Conservation (phyloP, 2,888 invertebrate genomes). For the Metopia argyrocephala region DNA sequence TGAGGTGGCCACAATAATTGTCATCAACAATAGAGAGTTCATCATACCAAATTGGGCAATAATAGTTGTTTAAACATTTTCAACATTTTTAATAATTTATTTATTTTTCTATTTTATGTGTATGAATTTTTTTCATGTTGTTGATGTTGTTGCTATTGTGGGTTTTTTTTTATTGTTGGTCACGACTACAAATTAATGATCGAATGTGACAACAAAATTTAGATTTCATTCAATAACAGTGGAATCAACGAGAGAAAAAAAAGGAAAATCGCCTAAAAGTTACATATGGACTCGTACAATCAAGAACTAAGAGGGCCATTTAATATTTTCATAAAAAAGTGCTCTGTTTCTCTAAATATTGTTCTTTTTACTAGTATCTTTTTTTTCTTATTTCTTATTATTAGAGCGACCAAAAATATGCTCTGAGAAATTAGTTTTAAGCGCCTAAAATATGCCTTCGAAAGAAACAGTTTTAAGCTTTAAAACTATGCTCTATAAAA, state of each 20-base stretch:
- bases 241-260: not conserved
- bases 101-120: not conserved
- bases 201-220: constrained; percentile 76
- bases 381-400: no score
- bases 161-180: constrained; percentile 30
- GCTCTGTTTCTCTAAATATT: no score
- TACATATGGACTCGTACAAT: no score
- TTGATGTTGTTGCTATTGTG: not conserved
- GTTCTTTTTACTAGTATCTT: no score
- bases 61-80: constrained; percentile 22
- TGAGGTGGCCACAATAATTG: constrained; percentile 55
- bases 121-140: not conserved
- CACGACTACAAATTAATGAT: constrained; percentile 73
- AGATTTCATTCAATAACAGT: constrained; percentile 73
- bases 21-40: constrained; percentile 56
- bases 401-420: no score
- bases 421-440: no score
- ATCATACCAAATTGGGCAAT: constrained; percentile 44
- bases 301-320: no score
- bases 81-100: constrained; percentile 38
- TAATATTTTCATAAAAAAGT: no score
- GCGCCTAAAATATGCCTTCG: no score
- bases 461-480: no score
- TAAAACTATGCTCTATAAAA: no score
- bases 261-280: not conserved